Conservation (phyloP, 2,113 vertebrate species). For the Gobio gobio region DNA sequence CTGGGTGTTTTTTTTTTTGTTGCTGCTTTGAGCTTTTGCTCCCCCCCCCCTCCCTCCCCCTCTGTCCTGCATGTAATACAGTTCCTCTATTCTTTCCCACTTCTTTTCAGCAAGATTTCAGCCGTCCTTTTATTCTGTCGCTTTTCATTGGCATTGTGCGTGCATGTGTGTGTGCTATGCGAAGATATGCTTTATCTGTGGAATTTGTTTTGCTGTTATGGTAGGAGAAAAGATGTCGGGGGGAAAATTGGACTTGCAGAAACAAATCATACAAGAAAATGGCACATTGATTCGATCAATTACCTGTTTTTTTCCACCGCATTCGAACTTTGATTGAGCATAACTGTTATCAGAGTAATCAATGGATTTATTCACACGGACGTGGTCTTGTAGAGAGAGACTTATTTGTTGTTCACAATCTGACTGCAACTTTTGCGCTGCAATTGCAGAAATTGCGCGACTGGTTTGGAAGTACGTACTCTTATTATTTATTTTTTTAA, state of each 20-base stretch:
- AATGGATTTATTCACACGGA: slow-evolving; percentile 26
- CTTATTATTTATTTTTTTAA: neutral
- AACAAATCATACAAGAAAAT: slow-evolving; percentile 40
- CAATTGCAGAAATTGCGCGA: neutral
- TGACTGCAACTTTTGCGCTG: neutral
- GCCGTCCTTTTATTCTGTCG: slow-evolving; percentile 64
- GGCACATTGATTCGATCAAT: slow-evolving; percentile 43
- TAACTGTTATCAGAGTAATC: slow-evolving; percentile 36
- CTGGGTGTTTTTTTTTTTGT: slow-evolving; percentile 50
- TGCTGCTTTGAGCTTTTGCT: slow-evolving; percentile 43
- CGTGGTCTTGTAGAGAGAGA: slow-evolving; percentile 10
- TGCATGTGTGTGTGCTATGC: slow-evolving; percentile 20
- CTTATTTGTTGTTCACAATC: slow-evolving; percentile 3
- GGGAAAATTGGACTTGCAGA: slow-evolving; percentile 36
- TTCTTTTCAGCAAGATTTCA: slow-evolving; percentile 62
- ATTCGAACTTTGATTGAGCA: slow-evolving; percentile 43
- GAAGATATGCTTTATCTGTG: slow-evolving; percentile 36
- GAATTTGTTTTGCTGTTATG: slow-evolving; percentile 33
- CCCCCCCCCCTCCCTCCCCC: neutral
- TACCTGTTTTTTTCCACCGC: slow-evolving; percentile 7
- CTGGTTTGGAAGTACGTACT: too few relatives aligned
- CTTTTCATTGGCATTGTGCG: slow-evolving; percentile 54
- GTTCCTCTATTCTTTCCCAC: slow-evolving; percentile 58
- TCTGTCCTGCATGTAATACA: slow-evolving; percentile 54
- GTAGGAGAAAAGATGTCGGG: slow-evolving; percentile 22